Conservation (phyloP, 2,888 invertebrate species). For the Nephrocerus scutellatus region DNA sequence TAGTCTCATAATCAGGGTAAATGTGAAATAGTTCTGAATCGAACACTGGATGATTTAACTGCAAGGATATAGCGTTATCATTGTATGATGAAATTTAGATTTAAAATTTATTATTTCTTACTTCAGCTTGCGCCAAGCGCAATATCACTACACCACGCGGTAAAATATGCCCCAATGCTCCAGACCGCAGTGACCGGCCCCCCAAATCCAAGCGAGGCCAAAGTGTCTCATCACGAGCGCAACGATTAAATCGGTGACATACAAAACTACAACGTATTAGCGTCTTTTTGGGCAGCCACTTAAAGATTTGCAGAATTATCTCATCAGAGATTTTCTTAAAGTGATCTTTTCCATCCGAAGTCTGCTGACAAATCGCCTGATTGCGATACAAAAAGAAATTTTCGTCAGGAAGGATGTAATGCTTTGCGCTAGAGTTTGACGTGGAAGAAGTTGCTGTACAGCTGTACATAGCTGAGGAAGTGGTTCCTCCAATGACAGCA, state of each 20-base stretch:
- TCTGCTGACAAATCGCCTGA: slow-evolving; percentile 26
- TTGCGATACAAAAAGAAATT: slow-evolving; percentile 43
- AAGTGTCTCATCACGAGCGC: slow-evolving; percentile 75
- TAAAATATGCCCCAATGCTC: slow-evolving; percentile 68
- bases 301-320: slow-evolving; percentile 72
- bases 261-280: slow-evolving; percentile 66
- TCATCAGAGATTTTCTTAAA: slow-evolving; percentile 78
- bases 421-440: too few relatives aligned
- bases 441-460: too few relatives aligned
- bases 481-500: slow-evolving; percentile 11
- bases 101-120: slow-evolving; percentile 39
- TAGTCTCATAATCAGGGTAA: slow-evolving; percentile 48
- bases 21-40: slow-evolving; percentile 39
- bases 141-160: slow-evolving; percentile 69
- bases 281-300: slow-evolving; percentile 72
- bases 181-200: slow-evolving; percentile 58
- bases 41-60: slow-evolving; percentile 52
- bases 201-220: slow-evolving; percentile 82
- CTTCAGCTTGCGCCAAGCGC: slow-evolving; percentile 72
- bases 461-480: slow-evolving; percentile 14
- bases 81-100: not conserved
- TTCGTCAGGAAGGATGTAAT: slow-evolving; percentile 42
- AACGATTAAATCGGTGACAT: slow-evolving; percentile 70
- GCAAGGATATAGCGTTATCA: slow-evolving; percentile 17
- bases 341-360: slow-evolving; percentile 51